These are phyloP conservation scores for Hydrozoanthus tunicans DNA, from an alignment of 64 coral and sea anemone genomes.

Conservation along the genomic window DNA sequence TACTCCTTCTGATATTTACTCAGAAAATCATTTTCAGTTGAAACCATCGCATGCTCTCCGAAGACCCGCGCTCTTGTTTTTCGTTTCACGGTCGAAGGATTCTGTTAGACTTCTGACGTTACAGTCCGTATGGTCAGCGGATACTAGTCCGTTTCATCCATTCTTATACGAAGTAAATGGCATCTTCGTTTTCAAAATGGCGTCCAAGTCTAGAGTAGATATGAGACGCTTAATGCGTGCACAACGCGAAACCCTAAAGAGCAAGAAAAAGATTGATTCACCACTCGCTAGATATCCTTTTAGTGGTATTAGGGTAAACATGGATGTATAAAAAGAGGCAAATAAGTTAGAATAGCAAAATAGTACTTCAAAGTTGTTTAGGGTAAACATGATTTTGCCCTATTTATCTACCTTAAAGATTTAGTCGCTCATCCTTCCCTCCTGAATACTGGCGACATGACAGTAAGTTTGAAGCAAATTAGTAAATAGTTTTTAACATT, in stretches of 20 bases:
- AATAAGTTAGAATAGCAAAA: too few species aligned
- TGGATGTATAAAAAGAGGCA: too few species aligned
- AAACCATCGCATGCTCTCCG: neutral
- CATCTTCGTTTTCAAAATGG: constrained; percentile 61
- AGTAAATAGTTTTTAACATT: too few species aligned
- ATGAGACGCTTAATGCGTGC: constrained; percentile 74
- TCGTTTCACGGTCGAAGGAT: too few species aligned
- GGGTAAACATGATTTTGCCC: too few species aligned
- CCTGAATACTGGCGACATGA: too few species aligned
- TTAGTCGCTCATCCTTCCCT: too few species aligned
- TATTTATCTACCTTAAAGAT: too few species aligned
- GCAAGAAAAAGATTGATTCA: constrained; percentile 79
- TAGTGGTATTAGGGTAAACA: neutral
- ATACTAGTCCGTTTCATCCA: neutral
- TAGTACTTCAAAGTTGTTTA: too few species aligned
- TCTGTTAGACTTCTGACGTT: neutral
- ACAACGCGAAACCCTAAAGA: constrained; percentile 65
- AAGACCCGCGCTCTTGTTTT: too few species aligned
- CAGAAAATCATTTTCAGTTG: constrained; percentile 63
- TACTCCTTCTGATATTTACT: constrained; percentile 7
- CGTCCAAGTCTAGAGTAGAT: constrained; percentile 61
- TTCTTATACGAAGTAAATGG: constrained; percentile 5
- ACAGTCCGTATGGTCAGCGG: constrained; percentile 33
- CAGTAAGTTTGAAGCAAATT: too few species aligned
- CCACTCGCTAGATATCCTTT: constrained; percentile 95